Percentiles rank a stretch among this genome's conserved stretches.
These are phyloP conservation scores for Apamea sordens DNA, from an alignment of 2,888 invertebrate species.

Conservation along the genomic window DNA sequence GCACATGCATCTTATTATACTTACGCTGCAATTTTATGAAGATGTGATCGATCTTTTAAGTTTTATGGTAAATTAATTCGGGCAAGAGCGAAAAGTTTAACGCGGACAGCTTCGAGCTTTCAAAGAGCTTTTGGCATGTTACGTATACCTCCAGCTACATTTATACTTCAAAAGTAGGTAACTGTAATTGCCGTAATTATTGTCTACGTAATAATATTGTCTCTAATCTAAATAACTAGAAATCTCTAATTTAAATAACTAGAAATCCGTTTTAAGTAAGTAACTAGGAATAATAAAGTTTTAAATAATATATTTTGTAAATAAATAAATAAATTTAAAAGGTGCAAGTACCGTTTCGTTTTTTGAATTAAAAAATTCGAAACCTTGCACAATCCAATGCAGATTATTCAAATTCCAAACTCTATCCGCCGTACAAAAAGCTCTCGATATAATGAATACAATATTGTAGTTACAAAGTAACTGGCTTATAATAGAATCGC, in stretches of 20 bases:
- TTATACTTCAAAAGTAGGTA: not conserved
- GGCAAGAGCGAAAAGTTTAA: not conserved
- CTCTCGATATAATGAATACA: conserved; percentile 49
- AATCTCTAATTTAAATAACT: too few relatives aligned
- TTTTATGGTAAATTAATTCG: conserved; percentile 31
- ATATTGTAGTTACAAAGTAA: conserved; percentile 65
- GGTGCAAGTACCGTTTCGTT: not conserved
- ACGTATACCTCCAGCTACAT: not conserved
- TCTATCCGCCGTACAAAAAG: conserved; percentile 55
- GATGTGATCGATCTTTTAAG: conserved; percentile 34
- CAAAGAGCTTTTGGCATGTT: not conserved
- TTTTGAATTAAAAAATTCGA: conserved; percentile 13
- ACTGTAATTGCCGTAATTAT: not conserved
- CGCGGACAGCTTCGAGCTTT: not conserved
- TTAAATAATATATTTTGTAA: too few relatives aligned
- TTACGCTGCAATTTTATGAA: conserved; percentile 49
- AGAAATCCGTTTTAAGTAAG: too few relatives aligned
- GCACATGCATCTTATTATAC: conserved; percentile 61
- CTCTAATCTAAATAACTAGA: too few relatives aligned
- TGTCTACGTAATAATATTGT: too few relatives aligned
- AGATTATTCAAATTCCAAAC: conserved; percentile 54
- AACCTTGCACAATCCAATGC: conserved; percentile 14
- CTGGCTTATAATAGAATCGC: conserved; percentile 61
- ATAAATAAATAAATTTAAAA: too few relatives aligned
- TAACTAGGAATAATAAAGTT: too few relatives aligned